A percentile compares a stretch with the other conserved stretches of the same genome.
These are phyloP conservation scores for Cosmia pyralina DNA, from an alignment of 2,888 invertebrate genomes.

Conservation along the genomic window DNA sequence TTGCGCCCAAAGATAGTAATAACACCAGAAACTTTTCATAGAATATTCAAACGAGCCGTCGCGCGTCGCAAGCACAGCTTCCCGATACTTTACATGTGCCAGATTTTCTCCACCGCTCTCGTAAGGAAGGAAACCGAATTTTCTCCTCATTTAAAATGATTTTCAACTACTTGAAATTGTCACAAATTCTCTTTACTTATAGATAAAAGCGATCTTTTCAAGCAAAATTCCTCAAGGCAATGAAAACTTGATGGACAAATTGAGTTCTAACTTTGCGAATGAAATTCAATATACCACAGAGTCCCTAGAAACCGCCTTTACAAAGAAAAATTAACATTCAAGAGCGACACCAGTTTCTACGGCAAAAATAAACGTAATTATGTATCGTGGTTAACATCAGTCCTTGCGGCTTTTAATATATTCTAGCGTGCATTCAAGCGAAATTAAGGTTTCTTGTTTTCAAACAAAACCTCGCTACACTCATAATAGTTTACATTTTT, in stretches of 20 bases:
- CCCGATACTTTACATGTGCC: too few species aligned
- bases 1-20: neutral
- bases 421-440: constrained; percentile 67
- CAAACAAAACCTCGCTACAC: constrained; percentile 40
- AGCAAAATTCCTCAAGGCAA: neutral
- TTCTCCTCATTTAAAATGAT: neutral
- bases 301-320: constrained; percentile 22
- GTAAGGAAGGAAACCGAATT: neutral
- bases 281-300: constrained; percentile 20
- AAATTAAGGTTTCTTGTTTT: constrained; percentile 63
- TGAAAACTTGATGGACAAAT: constrained; percentile 7
- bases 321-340: constrained; percentile 28
- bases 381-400: constrained; percentile 69
- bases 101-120: neutral
- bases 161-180: neutral
- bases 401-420: constrained; percentile 70
- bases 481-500: constrained; percentile 32
- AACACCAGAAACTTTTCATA: neutral
- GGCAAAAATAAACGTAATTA: constrained; percentile 57
- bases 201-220: neutral
- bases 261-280: constrained; percentile 11
- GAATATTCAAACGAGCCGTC: neutral
- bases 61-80: constrained; percentile 21
- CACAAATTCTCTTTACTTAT: neutral
- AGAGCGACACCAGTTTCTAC: constrained; percentile 28